These are phyloP conservation scores for Myioborus miniatus DNA, from an alignment of 2,797 vertebrate species.

Conservation along the genomic window DNA sequence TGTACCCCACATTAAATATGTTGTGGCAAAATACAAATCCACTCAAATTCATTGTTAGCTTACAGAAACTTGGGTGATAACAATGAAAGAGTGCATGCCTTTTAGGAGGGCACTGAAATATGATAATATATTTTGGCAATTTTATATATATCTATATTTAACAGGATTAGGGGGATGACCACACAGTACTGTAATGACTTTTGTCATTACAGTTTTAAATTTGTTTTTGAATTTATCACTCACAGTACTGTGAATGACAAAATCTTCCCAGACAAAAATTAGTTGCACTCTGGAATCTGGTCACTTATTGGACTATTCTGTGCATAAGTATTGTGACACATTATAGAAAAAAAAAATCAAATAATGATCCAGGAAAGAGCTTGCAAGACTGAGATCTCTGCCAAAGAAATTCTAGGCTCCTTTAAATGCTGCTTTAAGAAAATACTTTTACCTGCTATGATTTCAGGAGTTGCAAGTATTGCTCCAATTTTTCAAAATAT, in stretches of 20 bases:
- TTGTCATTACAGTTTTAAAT: too few relatives aligned
- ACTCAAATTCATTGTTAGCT: neutral
- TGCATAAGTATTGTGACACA: neutral
- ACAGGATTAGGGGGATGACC: rapidly evolving
- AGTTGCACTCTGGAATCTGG: neutral
- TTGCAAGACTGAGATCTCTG: neutral
- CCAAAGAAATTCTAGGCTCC: neutral
- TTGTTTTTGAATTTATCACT: too few relatives aligned
- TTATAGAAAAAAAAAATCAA: neutral
- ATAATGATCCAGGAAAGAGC: neutral
- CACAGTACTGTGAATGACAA: neutral
- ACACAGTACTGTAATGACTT: too few relatives aligned
- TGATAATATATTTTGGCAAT: neutral
- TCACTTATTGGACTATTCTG: neutral
- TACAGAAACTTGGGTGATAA: neutral
- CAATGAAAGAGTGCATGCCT: neutral
- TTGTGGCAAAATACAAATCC: neutral
- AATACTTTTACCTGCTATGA: neutral
- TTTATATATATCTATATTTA: neutral
- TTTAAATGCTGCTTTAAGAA: neutral
- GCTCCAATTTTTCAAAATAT: neutral
- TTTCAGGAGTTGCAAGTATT: neutral
- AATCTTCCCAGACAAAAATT: neutral
- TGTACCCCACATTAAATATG: neutral
- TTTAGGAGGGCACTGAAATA: neutral